Base-by-base conservation (phyloP, 2,888 invertebrate species). In the Autographa pulchrina region DNA sequence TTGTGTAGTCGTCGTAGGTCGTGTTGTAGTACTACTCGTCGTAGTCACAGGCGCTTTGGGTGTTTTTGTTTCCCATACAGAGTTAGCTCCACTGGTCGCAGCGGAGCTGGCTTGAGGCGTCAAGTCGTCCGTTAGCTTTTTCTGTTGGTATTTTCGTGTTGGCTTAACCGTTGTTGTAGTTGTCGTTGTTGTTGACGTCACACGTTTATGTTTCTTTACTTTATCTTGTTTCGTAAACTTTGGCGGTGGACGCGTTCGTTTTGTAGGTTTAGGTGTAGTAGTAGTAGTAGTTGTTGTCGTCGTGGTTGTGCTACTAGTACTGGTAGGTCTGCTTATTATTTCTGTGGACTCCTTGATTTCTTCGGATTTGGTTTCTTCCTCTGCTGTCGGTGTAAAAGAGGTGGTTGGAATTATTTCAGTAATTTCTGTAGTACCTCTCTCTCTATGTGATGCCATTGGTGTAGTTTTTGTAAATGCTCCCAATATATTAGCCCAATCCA, bases 381-480 rank as follows among this genome's bases (percentile, higher is more conserved):
- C 85, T 43, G 86, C 84, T 11, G 85, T 81, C 3, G 54, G 13
- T 25, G 54, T 25, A 5, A 11, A 13, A 56, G 89, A 85, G 38
- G 86, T 84, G 9, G 85, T 81, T 5, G 83, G 74, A n/a, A 78
- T 62, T 32, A 79, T 65, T 8, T 87, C 86, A 13, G 84, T 90
- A 32, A 78, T 88, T 80, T 88, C 89, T 25, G 77, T 77, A 35
- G 71, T 86, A 43, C 69, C 52, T 64, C 82, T 88, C 18, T 87
- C 88, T 74, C 87, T 92, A 43, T 91, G 83, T 0, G 91, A 85
- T 20, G 84, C 89, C 92, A 94, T 93, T 11, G 95, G 95, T n/a
- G 94, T 94, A 9, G 95, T 95, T 87, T 92, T 94, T 38, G 90
- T 88, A 77, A 95, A 93, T 25, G 94, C 93, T 63, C 92, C 90